Percentiles rank a stretch among this genome's conserved stretches.
Evolutionary conservation across 2,113 vertebrate genomes (phyloP).

Genomic region (Prietella phreatophila): DNA sequence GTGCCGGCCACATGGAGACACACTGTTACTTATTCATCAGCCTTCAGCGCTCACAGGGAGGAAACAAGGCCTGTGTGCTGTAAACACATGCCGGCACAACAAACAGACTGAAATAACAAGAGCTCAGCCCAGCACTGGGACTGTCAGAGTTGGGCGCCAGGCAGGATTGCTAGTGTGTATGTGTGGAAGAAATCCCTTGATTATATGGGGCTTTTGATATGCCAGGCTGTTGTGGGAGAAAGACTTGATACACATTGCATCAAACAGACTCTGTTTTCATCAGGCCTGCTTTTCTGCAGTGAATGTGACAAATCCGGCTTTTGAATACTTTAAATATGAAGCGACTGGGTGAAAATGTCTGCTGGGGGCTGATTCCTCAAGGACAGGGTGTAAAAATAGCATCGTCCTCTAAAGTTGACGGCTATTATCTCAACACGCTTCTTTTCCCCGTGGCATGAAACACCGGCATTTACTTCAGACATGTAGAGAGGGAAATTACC

Average conservation of each 20-base stretch:
- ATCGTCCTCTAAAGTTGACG: constrained; percentile 66
- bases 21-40: constrained; percentile 80
- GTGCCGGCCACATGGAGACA: constrained; percentile 64
- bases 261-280: constrained; percentile 24
- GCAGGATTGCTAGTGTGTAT: constrained; percentile 30
- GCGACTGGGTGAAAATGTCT: constrained; percentile 41
- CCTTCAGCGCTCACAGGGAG: constrained; percentile 70
- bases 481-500: constrained; percentile 63
- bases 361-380: constrained; percentile 54
- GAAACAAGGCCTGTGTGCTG: constrained; percentile 75
- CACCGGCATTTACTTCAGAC: constrained; percentile 64
- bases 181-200: constrained; percentile 49
- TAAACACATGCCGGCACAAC: constrained; percentile 74
- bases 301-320: constrained; percentile 37
- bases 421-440: constrained; percentile 67
- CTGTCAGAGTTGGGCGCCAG: constrained; percentile 52
- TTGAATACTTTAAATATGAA: constrained; percentile 46
- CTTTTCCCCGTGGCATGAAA: constrained; percentile 60
- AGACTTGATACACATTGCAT: constrained; percentile 36
- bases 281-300: constrained; percentile 30
- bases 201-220: constrained; percentile 41
- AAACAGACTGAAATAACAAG: constrained; percentile 76
- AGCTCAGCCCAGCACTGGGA: constrained; percentile 61
- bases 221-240: constrained; percentile 44
- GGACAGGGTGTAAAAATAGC: constrained; percentile 66